Conservation (phyloP, 2,797 vertebrate species). For the Lepilemur ruficaudatus region DNA sequence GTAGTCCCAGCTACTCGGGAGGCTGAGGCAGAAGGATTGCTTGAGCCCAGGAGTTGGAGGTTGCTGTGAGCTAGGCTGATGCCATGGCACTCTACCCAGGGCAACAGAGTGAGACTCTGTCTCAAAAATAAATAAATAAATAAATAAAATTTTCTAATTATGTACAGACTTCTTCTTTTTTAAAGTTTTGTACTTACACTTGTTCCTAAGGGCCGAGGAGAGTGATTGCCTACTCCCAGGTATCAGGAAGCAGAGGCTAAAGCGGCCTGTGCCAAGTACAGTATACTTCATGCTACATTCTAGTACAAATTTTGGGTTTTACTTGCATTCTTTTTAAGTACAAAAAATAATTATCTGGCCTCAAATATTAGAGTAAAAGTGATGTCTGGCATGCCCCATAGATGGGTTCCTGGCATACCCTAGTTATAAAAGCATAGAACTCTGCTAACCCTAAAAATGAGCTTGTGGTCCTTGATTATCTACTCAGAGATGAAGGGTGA, state of each 20-base stretch:
- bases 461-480: background rate
- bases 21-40: too few relatives aligned
- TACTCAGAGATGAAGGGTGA: background rate
- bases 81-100: too few relatives aligned
- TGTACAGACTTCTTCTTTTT: background rate
- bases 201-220: background rate
- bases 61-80: too few relatives aligned
- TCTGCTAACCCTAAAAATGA: constrained; percentile 1
- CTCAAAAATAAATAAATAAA: too few relatives aligned
- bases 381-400: background rate
- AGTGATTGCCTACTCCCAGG: background rate
- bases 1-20: too few relatives aligned
- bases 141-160: constrained; percentile 4
- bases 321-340: background rate
- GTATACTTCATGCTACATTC: background rate
- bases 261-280: background rate
- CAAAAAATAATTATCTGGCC: background rate
- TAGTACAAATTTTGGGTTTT: background rate
- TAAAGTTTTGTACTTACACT: background rate
- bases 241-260: background rate
- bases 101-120: too few relatives aligned
- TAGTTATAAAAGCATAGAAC: background rate
- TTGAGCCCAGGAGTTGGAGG: too few relatives aligned
- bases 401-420: background rate
- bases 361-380: background rate